Evolutionary conservation across 2,888 invertebrate genomes (phyloP).

Genomic region (Sarcophaga carnaria): DNA sequence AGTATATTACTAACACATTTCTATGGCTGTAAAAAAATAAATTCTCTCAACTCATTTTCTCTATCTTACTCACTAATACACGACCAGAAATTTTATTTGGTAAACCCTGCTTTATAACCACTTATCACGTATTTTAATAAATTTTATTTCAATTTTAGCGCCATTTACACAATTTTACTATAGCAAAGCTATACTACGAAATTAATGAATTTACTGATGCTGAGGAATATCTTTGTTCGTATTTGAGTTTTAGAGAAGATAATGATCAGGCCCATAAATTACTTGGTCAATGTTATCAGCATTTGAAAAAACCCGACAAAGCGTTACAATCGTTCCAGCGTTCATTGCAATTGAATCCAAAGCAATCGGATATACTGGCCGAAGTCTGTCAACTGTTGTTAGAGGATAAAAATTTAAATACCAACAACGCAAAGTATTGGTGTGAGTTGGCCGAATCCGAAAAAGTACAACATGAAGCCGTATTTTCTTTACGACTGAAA

Average conservation of each 20-base stretch:
- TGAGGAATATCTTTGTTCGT: conserved; percentile 89
- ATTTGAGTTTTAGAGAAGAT: conserved; percentile 88
- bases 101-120: no score
- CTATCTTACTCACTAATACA: no score
- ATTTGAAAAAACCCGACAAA: conserved; percentile 88
- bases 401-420: conserved; percentile 82
- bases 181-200: conserved; percentile 92
- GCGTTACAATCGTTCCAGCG: conserved; percentile 92
- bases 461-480: conserved; percentile 88
- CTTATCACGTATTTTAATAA: not conserved
- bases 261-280: conserved; percentile 91
- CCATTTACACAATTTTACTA: conserved; percentile 88
- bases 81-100: no score
- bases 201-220: conserved; percentile 91
- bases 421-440: conserved; percentile 89
- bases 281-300: conserved; percentile 90
- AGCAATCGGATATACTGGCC: conserved; percentile 87
- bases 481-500: conserved; percentile 89
- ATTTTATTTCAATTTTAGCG: conserved; percentile 83
- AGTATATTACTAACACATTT: no score
- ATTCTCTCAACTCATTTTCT: no score
- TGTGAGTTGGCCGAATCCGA: conserved; percentile 89
- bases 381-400: conserved; percentile 89
- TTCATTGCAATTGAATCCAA: conserved; percentile 89
- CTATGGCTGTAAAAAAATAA: no score